Evolutionary conservation across 2,797 vertebrate genomes (phyloP).

Genomic region (Octomys mimax): DNA sequence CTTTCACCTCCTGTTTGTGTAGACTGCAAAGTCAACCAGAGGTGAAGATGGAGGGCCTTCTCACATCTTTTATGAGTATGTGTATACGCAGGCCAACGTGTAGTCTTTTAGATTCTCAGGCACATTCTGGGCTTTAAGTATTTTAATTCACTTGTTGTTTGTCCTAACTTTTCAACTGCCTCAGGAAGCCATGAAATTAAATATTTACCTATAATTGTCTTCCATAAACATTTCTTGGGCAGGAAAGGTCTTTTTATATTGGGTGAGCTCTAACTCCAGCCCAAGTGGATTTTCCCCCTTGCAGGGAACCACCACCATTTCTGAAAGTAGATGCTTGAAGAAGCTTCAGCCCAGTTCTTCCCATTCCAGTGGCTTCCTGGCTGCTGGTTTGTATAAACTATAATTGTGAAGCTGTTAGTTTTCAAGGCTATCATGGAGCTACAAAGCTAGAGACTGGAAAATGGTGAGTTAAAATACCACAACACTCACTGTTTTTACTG

Average conservation of each 20-base stretch:
- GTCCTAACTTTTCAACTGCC: not conserved
- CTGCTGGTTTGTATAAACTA: not conserved
- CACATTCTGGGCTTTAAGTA: not conserved
- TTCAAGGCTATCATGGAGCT: not conserved
- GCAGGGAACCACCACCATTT: not conserved
- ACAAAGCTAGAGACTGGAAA: not conserved
- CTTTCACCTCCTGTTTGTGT: not conserved
- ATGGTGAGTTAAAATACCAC: not conserved
- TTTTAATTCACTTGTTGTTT: not conserved
- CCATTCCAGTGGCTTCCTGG: not conserved
- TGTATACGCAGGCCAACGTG: not conserved
- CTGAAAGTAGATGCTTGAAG: slow-evolving; percentile 13
- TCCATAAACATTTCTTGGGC: not conserved
- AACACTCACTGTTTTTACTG: not conserved
- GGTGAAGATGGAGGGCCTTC: not conserved
- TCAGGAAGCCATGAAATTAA: not conserved
- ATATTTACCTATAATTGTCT: slow-evolving; percentile 42
- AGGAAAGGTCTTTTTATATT: not conserved
- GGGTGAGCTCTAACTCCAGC: not conserved
- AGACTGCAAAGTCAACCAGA: not conserved
- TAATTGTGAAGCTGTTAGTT: not conserved
- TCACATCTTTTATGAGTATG: not conserved
- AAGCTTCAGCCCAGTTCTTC: not conserved
- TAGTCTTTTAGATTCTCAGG: not conserved
- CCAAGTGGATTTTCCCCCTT: not conserved